phyloP scores from a whole-genome alignment of 1,140 invertebrate species.

The Bombus vancouverensis region DNA sequence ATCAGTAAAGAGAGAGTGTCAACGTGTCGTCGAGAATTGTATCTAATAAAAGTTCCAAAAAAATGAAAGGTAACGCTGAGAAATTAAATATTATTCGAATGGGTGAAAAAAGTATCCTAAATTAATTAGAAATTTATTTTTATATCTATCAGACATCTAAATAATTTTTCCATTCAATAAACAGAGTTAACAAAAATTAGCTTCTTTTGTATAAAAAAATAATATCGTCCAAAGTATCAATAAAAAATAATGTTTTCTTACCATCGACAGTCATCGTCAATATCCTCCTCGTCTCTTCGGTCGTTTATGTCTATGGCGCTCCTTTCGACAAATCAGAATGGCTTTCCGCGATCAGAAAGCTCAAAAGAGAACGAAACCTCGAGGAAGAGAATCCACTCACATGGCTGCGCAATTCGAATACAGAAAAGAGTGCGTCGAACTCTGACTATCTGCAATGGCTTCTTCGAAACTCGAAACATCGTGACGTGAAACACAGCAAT shows the following conservation, averaged over 20 bases:
- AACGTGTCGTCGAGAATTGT: background rate
- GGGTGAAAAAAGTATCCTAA: no score
- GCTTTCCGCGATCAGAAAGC: background rate
- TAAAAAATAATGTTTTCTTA: background rate
- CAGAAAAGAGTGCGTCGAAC: background rate
- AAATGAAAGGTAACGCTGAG: slow-evolving; percentile 31
- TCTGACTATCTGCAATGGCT: background rate
- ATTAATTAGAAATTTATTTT: background rate
- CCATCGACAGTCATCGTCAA: background rate
- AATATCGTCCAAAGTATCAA: background rate
- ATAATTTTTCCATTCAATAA: no score
- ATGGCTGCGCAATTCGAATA: no score
- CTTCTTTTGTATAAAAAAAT: background rate
- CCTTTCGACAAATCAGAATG: background rate
- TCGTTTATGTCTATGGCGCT: background rate
- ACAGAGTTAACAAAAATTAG: no score
- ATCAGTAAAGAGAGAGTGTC: background rate
- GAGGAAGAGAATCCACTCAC: no score
- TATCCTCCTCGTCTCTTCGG: background rate
- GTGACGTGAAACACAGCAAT: background rate
- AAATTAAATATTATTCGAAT: background rate
- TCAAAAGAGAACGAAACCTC: fast-evolving
- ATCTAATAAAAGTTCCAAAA: background rate
- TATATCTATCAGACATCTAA: no score
- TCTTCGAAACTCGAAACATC: background rate